Conservation (phyloP, 2,797 vertebrate species). For the Nothura maculosa region DNA sequence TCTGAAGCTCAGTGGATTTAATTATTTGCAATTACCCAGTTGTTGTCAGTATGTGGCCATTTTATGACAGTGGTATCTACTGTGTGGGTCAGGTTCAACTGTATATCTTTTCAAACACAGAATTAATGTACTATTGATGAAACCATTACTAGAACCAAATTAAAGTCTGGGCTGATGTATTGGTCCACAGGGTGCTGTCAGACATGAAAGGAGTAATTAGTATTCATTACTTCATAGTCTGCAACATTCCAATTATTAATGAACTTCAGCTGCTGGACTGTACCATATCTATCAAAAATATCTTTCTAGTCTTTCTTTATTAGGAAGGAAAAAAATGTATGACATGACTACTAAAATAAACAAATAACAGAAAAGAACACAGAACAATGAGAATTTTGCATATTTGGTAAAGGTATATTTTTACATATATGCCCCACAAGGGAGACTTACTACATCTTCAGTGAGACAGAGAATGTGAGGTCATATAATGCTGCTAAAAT, state of each 20-base stretch:
- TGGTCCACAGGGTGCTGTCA: constrained; percentile 95
- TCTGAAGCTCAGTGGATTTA: constrained; percentile 92
- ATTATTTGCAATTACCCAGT: constrained; percentile 97
- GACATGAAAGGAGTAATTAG: constrained; percentile 99
- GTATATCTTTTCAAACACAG: constrained; percentile 98
- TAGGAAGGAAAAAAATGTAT: constrained; percentile 84
- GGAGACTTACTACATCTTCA: neutral
- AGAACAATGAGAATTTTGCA: neutral
- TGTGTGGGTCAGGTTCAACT: constrained; percentile 93
- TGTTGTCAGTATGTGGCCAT: constrained; percentile 91
- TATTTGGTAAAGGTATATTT: neutral
- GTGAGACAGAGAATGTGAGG: neutral
- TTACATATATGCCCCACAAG: neutral
- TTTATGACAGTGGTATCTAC: constrained; percentile 89
- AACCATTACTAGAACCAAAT: constrained; percentile 99
- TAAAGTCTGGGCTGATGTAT: constrained; percentile 99
- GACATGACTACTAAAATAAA: constrained; percentile 56
- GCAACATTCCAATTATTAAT: constrained; percentile 99
- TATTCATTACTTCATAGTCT: constrained; percentile 99
- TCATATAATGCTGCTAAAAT: neutral
- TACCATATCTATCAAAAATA: constrained; percentile 94
- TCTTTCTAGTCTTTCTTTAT: constrained; percentile 90
- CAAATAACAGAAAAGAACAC: neutral
- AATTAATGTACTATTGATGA: constrained; percentile 99
- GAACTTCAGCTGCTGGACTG: constrained; percentile 96